Evolutionary conservation across 2,888 invertebrate species (phyloP), one percentile per base, ranked within the genome.

Genomic region (Melieria omissa): DNA sequence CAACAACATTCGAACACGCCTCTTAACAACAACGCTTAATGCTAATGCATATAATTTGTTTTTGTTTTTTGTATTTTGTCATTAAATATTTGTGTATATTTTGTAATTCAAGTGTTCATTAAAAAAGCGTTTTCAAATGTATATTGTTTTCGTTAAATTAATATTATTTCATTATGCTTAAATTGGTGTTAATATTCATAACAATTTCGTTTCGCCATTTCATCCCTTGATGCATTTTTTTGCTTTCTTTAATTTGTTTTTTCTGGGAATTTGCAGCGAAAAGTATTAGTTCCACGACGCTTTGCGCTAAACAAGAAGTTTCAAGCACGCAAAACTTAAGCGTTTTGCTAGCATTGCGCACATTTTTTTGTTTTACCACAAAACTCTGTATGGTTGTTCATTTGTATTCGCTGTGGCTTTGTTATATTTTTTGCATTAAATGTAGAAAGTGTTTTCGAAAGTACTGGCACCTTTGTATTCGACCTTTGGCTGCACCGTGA

Each of bases 381-480:
- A 12, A 9, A 12, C 58, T 57, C 57, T 61, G 49, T 12, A 54
- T 12, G 49, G 41, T 65, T 73, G 49, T 64, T 47, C 29, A 46
- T 58, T 47, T 61, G 52, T 49, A 54, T 58, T 71, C 54, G 6
- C 44, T 52, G 9, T n/a, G 49, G 55, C 45, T 70, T 58, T 63
- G 49, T 60, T 54, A 54, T 14, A 64, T 57, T 42, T 71, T 68
- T 75, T 61, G 46, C 65, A 65, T 58, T 45, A 67, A 73, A 73
- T 71, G 29, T 29, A 29, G 29, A 29, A 29, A 2, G 29, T 29
- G 29, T 29, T 29, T 29, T 29, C 29, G 29, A 29, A 29, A 29
- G 29, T 29, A 29, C 29, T 29, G 29, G 75, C 75, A 76, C 76
- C 77, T 74, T 76, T 76, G 45, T 75, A 73, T 75, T 78, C 77